phyloP scores from a whole-genome alignment of 2,797 vertebrate genomes.

The Phyllotis vaccarum region DNA sequence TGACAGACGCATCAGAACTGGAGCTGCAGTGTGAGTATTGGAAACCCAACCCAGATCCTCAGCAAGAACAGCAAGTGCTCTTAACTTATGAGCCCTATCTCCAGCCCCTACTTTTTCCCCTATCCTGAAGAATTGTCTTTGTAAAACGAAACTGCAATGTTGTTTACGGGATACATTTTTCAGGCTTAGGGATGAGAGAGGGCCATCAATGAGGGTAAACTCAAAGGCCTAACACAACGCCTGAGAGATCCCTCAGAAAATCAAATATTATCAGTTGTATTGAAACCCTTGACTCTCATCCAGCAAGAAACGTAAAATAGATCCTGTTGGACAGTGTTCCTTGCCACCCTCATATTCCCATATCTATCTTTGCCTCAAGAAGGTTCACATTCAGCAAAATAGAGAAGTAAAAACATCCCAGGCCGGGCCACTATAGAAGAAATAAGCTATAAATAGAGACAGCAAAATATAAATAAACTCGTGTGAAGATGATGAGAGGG shows the following conservation, averaged over 20 bases:
- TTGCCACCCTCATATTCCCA: neutral
- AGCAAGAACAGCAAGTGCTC: neutral
- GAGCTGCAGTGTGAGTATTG: neutral
- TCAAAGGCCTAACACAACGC: neutral
- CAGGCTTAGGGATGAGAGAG: neutral
- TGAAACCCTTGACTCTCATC: neutral
- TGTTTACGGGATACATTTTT: neutral
- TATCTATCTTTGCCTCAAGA: neutral
- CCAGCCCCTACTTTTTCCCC: neutral
- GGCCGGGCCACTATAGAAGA: neutral
- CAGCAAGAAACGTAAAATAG: neutral
- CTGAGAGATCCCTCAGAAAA: neutral
- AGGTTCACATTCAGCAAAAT: neutral
- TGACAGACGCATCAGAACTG: neutral
- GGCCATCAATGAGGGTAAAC: neutral
- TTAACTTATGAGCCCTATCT: neutral
- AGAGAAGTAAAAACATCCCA: conserved; percentile 32
- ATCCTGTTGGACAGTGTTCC: neutral
- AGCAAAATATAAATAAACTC: conserved; percentile 40
- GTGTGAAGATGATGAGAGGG: neutral
- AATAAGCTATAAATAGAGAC: conserved; percentile 44
- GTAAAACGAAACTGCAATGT: neutral
- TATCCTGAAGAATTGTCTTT: neutral
- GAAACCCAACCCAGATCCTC: neutral
- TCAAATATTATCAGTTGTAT: neutral